Conservation (phyloP, 2,113 vertebrate species). For the Tupaia chinensis region DNA sequence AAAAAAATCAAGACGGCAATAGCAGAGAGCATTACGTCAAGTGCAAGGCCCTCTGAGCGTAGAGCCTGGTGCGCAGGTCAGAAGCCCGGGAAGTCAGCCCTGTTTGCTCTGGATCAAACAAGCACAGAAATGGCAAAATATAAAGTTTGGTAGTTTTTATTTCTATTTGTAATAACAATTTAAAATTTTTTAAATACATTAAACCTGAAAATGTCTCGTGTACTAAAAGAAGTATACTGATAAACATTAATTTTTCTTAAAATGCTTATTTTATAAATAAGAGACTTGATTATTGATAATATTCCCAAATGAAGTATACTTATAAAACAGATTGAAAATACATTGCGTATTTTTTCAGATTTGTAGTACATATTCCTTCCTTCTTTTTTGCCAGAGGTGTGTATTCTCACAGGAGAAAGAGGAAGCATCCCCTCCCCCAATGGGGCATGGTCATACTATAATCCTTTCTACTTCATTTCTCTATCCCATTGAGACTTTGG, state of each 20-base stretch:
- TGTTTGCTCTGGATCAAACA: background rate
- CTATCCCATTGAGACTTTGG: too few relatives aligned
- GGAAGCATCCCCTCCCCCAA: too few relatives aligned
- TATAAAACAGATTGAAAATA: background rate
- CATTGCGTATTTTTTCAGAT: background rate
- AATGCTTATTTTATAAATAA: slow-evolving; percentile 33
- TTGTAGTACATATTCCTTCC: background rate
- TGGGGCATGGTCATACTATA: too few relatives aligned
- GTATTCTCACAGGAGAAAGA: too few relatives aligned
- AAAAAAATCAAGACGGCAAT: background rate
- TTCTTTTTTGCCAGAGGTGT: too few relatives aligned
- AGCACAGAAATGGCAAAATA: background rate
- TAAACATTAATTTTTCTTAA: background rate
- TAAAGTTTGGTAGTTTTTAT: background rate
- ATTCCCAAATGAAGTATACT: background rate
- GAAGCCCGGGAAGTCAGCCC: background rate
- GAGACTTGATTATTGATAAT: background rate
- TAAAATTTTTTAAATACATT: background rate
- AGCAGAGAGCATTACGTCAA: background rate
- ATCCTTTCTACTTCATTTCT: too few relatives aligned
- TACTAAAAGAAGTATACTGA: background rate
- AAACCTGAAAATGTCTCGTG: background rate
- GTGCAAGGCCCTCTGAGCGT: background rate
- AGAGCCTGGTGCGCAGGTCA: background rate
- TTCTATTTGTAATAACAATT: slow-evolving; percentile 12